A percentile compares a stretch with the other conserved stretches of the same genome.
These are phyloP conservation scores for Chaenogobius annularis DNA, from an alignment of 2,113 vertebrate species.

Conservation along the genomic window DNA sequence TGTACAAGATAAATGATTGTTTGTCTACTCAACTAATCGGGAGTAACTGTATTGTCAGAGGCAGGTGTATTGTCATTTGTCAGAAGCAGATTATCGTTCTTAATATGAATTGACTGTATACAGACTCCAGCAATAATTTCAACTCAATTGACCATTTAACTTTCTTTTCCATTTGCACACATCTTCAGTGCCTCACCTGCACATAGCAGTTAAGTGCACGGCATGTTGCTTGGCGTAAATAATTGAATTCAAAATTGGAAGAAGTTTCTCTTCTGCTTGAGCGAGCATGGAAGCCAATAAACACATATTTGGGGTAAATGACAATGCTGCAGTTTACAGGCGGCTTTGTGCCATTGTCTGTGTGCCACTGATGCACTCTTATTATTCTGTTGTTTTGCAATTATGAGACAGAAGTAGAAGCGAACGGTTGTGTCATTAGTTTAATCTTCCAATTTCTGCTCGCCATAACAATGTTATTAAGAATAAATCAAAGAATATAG, in stretches of 20 bases:
- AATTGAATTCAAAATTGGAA: slow-evolving; percentile 50
- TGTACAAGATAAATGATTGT: too few relatives aligned
- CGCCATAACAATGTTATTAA: slow-evolving; percentile 13
- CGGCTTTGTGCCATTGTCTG: slow-evolving; percentile 18
- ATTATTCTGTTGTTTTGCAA: slow-evolving; percentile 54
- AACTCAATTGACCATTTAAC: not conserved
- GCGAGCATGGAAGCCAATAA: slow-evolving; percentile 27
- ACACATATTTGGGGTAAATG: slow-evolving; percentile 31
- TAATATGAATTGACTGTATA: not conserved
- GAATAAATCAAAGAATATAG: slow-evolving; percentile 14
- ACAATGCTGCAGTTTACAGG: slow-evolving; percentile 11
- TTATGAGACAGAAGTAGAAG: slow-evolving; percentile 44
- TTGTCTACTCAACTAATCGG: too few relatives aligned
- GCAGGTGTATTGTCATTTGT: not conserved
- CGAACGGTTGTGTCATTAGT: slow-evolving; percentile 37
- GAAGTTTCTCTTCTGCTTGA: slow-evolving; percentile 38
- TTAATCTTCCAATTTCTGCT: slow-evolving; percentile 26
- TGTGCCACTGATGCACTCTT: slow-evolving; percentile 20
- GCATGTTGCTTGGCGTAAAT: slow-evolving; percentile 33
- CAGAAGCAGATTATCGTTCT: not conserved
- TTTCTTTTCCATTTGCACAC: not conserved
- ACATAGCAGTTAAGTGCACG: slow-evolving; percentile 6
- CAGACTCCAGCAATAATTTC: not conserved
- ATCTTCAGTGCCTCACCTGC: slow-evolving; percentile 21
- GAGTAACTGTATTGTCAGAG: not conserved